Evolutionary conservation across 1,140 invertebrate species (phyloP), one percentile per base, ranked within the genome.

Genomic region (Procambarus clarkii): DNA sequence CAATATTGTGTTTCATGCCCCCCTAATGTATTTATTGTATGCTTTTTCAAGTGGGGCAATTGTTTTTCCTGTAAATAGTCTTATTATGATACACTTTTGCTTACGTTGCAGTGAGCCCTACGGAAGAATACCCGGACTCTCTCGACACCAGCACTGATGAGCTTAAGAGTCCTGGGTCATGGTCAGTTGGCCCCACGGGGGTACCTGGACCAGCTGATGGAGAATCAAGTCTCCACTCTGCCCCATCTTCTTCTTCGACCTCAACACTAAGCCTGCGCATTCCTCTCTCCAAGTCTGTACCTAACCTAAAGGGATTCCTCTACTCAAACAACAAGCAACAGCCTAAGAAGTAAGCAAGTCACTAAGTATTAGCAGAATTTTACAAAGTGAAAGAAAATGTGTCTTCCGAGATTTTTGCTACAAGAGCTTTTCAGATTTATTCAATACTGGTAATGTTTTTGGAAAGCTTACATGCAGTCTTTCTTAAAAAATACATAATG

Each of bases 291-390:
- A 88, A 88, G 54, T 88, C 86, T 21, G 86, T 88, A 48, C 86
- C 86, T n/a, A 88, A 88, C 58, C 44, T 88, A 15, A 88, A 88
- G 60, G 86, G 86, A 2, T 88, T 88, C 45, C 86, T 88, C 58
- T 79, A 81, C 78, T 71, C 54, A 45, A 88, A 88, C 58, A 76
- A 88, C 58, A 88, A 81, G 15, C 86, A 88, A 18, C 76, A 88
- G n/a, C 8, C 50, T 15, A 88, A 88, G 54, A 88, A 88, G 86
- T 88, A 80, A 88, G 76, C 34, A 50, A 94, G 94, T 95, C 18
- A 34, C 34, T 34, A 34, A 34, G 34, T 34, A 34, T 34, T 34
- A 34, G 34, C 34, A 34, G 34, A 34, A 1, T 34, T 34, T 34
- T 34, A 34, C 34, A 34, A 34, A 34, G 34, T 34, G 34, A 34